Evolutionary conservation across 2,797 vertebrate species (phyloP).

Genomic region (Siniperca obscura): DNA sequence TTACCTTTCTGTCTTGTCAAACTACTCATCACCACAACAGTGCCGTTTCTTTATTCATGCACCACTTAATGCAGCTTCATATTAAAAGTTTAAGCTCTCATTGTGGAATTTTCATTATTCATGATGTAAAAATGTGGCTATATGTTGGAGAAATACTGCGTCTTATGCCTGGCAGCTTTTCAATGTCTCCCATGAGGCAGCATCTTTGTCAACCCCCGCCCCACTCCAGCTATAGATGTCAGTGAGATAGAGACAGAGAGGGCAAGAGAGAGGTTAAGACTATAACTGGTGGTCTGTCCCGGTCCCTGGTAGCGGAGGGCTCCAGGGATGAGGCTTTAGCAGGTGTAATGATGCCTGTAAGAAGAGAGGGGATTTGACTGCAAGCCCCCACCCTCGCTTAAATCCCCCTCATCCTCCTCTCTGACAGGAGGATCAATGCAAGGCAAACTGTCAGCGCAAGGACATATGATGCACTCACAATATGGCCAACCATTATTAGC

Average conservation of each 20-base stretch:
- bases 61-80: not conserved
- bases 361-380: slow-evolving; percentile 81
- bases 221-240: slow-evolving; percentile 46
- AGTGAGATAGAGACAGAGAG: slow-evolving; percentile 45
- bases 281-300: slow-evolving; percentile 86
- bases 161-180: slow-evolving; percentile 24
- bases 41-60: not conserved
- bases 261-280: slow-evolving; percentile 72
- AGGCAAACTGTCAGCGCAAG: slow-evolving; percentile 24
- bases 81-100: slow-evolving; percentile 15
- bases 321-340: slow-evolving; percentile 78
- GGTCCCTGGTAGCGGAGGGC: slow-evolving; percentile 71
- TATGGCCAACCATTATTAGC: slow-evolving; percentile 7
- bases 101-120: slow-evolving; percentile 29
- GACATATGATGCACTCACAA: slow-evolving; percentile 23
- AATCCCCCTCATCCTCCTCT: slow-evolving; percentile 55
- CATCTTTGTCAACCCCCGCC: slow-evolving; percentile 5
- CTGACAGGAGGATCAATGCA: slow-evolving; percentile 48
- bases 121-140: slow-evolving; percentile 14
- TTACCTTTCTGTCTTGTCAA: too few relatives aligned
- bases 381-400: slow-evolving; percentile 46
- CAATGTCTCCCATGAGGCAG: slow-evolving; percentile 42
- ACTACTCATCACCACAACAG: not conserved
- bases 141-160: not conserved
- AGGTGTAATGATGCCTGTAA: slow-evolving; percentile 85